phyloP scores from a whole-genome alignment of 2,797 vertebrate genomes.

The Hafferia zeledoni region DNA sequence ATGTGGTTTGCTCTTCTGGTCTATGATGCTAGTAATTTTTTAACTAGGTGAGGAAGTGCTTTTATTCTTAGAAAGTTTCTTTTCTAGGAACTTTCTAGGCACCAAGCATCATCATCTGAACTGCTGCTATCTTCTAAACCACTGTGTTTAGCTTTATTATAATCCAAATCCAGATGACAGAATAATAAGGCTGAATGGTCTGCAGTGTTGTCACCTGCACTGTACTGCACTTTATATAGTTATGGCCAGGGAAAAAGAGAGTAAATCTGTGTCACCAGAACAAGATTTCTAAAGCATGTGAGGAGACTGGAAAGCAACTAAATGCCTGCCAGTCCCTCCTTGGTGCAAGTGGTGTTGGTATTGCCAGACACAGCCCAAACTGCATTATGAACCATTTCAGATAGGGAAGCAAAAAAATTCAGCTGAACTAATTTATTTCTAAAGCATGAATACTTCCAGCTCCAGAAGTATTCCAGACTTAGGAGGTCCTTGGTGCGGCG shows the following conservation, averaged over 20 bases:
- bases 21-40: background rate
- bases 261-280: background rate
- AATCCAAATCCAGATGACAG: background rate
- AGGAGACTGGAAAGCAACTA: background rate
- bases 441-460: background rate
- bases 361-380: background rate
- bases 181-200: background rate
- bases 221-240: background rate
- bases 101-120: slow-evolving; percentile 5
- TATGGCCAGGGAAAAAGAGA: background rate
- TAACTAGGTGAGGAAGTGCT: background rate
- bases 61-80: slow-evolving; percentile 32
- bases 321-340: background rate
- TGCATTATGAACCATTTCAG: background rate
- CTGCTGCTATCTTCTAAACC: slow-evolving; percentile 24
- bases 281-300: background rate
- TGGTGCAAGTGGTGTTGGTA: background rate
- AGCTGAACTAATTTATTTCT: background rate
- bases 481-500: background rate
- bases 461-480: background rate
- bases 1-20: background rate
- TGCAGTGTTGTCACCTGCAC: background rate
- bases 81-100: slow-evolving; percentile 7
- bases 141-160: background rate
- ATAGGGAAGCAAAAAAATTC: background rate